These are phyloP conservation scores for Phaedon cochleariae DNA, from an alignment of 2,888 invertebrate species.

Conservation along the genomic window DNA sequence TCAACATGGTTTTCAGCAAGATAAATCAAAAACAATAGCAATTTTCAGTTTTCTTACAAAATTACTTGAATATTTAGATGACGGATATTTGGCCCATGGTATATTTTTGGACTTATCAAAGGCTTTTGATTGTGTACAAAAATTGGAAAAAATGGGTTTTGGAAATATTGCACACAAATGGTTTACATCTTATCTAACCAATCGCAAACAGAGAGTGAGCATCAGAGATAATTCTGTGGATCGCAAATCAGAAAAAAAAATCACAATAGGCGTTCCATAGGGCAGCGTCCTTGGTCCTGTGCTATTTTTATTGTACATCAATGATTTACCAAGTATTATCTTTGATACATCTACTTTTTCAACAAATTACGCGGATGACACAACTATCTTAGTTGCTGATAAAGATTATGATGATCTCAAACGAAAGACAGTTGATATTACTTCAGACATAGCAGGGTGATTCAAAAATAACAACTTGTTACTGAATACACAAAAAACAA, in stretches of 20 bases:
- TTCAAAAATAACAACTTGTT: background rate
- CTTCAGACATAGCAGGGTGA: background rate
- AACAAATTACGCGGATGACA: background rate
- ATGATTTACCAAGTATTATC: background rate
- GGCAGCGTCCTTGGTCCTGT: background rate
- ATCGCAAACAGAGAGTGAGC: background rate
- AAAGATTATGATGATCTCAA: constrained; percentile 3
- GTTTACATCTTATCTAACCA: background rate
- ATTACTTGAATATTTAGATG: background rate
- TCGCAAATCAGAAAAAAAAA: background rate
- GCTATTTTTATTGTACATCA: background rate
- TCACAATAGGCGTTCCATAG: background rate
- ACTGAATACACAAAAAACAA: constrained; percentile 6
- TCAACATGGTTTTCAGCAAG: constrained; percentile 3
- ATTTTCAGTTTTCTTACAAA: background rate
- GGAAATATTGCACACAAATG: background rate
- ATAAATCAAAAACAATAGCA: background rate
- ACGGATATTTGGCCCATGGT: background rate
- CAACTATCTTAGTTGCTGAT: constrained; percentile 5
- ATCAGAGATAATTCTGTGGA: background rate
- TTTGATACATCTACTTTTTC: background rate
- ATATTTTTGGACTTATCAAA: background rate
- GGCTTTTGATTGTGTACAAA: constrained; percentile 2
- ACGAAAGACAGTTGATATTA: background rate
- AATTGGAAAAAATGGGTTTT: constrained; percentile 2